phyloP scores from a whole-genome alignment of 2,888 invertebrate species.

The Synanthedon andrenaeformis region DNA sequence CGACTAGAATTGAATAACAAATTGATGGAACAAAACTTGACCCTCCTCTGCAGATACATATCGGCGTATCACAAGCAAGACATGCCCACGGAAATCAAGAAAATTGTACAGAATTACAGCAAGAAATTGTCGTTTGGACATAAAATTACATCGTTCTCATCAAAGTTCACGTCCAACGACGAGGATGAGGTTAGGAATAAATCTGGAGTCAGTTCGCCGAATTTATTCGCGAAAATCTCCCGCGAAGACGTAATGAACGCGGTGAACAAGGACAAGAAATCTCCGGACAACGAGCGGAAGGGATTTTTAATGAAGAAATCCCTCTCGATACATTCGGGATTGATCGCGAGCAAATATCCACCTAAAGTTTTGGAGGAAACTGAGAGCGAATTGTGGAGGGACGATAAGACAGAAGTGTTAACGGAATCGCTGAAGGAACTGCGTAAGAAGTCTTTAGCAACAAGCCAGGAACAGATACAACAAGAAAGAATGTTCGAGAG shows the following conservation, averaged over 20 bases:
- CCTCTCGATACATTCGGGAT: constrained; percentile 53
- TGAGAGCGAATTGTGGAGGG: constrained; percentile 46
- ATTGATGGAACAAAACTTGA: constrained; percentile 79
- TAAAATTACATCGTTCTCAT: constrained; percentile 39
- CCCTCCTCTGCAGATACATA: constrained; percentile 79
- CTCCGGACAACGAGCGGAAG: constrained; percentile 34
- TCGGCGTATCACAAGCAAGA: constrained; percentile 76
- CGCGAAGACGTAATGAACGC: constrained; percentile 34
- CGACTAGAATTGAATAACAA: constrained; percentile 80
- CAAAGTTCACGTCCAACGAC: constrained; percentile 42
- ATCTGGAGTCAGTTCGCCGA: constrained; percentile 50
- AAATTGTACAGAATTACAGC: constrained; percentile 75
- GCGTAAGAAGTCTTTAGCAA: constrained; percentile 72
- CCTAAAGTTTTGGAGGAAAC: constrained; percentile 66
- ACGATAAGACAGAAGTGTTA: constrained; percentile 37
- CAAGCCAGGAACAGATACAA: constrained; percentile 75
- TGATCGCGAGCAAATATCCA: constrained; percentile 47
- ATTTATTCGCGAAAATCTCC: constrained; percentile 48
- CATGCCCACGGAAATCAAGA: constrained; percentile 78
- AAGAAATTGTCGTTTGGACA: constrained; percentile 54
- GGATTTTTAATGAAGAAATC: constrained; percentile 57
- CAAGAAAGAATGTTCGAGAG: constrained; percentile 71
- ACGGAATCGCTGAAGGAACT: constrained; percentile 47
- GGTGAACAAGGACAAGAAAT: constrained; percentile 17
- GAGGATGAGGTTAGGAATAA: constrained; percentile 53